A percentile compares a stretch with the other conserved stretches of the same genome.
Evolutionary conservation across 2,797 vertebrate genomes (phyloP).

Genomic region (Rhynchonycteris naso): DNA sequence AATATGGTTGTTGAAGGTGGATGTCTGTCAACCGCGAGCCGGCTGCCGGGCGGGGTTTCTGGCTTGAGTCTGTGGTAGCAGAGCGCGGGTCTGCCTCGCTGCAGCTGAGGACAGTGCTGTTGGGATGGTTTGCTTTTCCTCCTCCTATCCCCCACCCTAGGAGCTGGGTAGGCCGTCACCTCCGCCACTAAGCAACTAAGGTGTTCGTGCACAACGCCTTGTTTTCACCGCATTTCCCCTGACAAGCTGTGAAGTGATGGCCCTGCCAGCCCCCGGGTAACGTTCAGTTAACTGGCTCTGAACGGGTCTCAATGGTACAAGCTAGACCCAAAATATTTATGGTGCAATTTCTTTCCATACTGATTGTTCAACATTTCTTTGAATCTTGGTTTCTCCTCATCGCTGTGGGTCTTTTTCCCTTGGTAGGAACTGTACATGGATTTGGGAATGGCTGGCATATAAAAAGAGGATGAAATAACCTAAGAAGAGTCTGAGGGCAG

Average conservation of each 20-base stretch:
- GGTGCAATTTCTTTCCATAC: slow-evolving; percentile 9
- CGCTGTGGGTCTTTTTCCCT: background rate
- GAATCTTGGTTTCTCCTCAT: slow-evolving; percentile 13
- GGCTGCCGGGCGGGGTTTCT: background rate
- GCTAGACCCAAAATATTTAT: background rate
- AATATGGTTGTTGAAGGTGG: slow-evolving; percentile 26
- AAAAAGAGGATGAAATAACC: slow-evolving; percentile 45
- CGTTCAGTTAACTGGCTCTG: background rate
- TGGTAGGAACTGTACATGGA: slow-evolving; percentile 17
- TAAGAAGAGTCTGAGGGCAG: background rate
- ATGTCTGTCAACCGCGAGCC: slow-evolving; percentile 41
- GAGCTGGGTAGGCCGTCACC: background rate
- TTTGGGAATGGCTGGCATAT: slow-evolving; percentile 33
- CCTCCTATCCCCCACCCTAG: background rate
- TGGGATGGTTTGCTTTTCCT: background rate
- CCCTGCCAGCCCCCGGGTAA: background rate
- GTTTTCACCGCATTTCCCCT: background rate
- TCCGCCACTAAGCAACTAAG: background rate
- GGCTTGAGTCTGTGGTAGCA: background rate
- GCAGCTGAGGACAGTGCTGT: background rate
- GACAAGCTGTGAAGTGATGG: background rate
- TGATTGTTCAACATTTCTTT: slow-evolving; percentile 42
- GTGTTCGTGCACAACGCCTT: background rate
- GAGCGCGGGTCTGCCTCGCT: fast-evolving
- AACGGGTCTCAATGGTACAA: background rate